A percentile compares a stretch with the other conserved stretches of the same genome.
Evolutionary conservation across 2,888 invertebrate species (phyloP).

Genomic region (Lycaena phlaeas): DNA sequence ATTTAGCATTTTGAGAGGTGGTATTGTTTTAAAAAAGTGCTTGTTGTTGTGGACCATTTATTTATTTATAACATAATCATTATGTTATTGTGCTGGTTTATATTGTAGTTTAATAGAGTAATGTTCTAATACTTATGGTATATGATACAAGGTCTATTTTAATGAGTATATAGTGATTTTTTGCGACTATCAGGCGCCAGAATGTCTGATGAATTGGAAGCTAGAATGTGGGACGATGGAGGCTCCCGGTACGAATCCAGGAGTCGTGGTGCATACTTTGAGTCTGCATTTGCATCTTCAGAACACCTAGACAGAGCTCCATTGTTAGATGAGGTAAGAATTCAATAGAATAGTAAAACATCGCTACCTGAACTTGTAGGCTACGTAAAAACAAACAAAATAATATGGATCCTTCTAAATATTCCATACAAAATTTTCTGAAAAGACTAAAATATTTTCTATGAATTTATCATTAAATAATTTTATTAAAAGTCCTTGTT

Average conservation of each 20-base stretch:
- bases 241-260: slow-evolving; percentile 51
- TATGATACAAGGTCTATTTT: slow-evolving; percentile 3
- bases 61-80: not conserved
- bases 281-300: slow-evolving; percentile 58
- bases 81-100: not conserved
- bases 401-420: too few relatives aligned
- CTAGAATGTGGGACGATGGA: slow-evolving; percentile 66
- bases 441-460: too few relatives aligned
- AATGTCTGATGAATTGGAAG: slow-evolving; percentile 68
- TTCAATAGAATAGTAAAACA: too few relatives aligned
- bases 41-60: slow-evolving; percentile 5
- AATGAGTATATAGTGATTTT: slow-evolving; percentile 12
- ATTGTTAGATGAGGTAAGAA: slow-evolving; percentile 58
- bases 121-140: not conserved
- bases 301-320: slow-evolving; percentile 62
- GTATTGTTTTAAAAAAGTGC: slow-evolving; percentile 3
- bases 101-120: not conserved
- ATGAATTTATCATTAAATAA: too few relatives aligned
- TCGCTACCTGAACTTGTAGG: too few relatives aligned
- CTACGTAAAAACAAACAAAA: too few relatives aligned
- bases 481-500: too few relatives aligned
- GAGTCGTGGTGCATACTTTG: slow-evolving; percentile 48
- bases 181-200: slow-evolving; percentile 44
- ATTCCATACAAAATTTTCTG: too few relatives aligned
- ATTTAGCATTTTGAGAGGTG: slow-evolving; percentile 4